Evolutionary conservation across 2,797 vertebrate species (phyloP), one percentile per base, ranked within the genome.

Genomic region (Falco novaeseelandiae): DNA sequence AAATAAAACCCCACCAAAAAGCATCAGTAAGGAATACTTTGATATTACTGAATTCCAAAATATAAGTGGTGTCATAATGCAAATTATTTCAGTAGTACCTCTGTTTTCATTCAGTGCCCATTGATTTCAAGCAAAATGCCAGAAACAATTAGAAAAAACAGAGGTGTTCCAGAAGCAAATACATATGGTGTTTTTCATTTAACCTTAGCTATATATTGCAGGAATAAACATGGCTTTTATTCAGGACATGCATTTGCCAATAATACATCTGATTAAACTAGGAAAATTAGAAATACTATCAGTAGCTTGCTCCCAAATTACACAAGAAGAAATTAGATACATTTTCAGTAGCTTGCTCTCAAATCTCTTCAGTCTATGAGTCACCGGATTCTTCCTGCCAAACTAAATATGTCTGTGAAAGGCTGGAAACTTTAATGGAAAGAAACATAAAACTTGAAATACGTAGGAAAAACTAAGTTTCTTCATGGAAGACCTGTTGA

Each of bases 331-430:
- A 98, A 98, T 98, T 97, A 98, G 98, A 98, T 98, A 98, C 97
- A 97, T 98, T 98, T 98, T 98, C 98, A 98, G 98, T 98, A 98
- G 98, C 98, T 98, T 97, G 97, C 97, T 98, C 98, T 98, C 98
- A 98, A 98, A 98, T 98, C 97, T 98, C 97, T 98, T 98, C 97
- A 98, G 98, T 98, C 97, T 97, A 90, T 98, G 98, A 98, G 97
- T 98, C 98, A 98, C 97, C 88, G 96, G 93, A 97, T 97, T 96
- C 90, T 96, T 97, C 97, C 97, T 98, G 98, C 98, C 98, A 98
- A 98, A 98, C 98, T 98, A 98, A 98, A 98, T 98, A 98, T 98
- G 98, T 97, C 97, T 98, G 92, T 98, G 98, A 98, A 98, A 94
- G 97, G 97, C 97, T 98, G 98, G 98, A 98, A 98, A 98, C 89